Conservation (phyloP, 53 echinoderm and acorn worm species). For the Mesocentrotus franciscanus region DNA sequence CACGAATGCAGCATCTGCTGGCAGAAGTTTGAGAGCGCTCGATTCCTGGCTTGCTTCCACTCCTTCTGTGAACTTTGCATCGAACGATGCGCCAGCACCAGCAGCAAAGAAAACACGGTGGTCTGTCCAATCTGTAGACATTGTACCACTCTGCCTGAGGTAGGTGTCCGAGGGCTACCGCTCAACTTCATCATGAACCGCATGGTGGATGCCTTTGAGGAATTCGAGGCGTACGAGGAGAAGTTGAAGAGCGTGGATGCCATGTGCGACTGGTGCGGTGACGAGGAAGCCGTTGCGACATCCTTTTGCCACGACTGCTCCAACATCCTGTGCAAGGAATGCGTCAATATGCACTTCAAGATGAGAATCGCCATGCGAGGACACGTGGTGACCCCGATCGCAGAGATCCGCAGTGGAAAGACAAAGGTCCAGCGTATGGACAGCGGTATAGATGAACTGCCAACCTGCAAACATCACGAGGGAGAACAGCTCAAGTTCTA, state of each 20-base stretch:
- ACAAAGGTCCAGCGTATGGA: conserved; percentile 44
- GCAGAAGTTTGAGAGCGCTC: conserved; percentile 66
- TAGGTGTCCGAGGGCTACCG: conserved; percentile 50
- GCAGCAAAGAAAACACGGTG: conserved; percentile 47
- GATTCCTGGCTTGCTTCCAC: conserved; percentile 62
- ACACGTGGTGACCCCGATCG: conserved; percentile 49
- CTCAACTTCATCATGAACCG: conserved; percentile 64
- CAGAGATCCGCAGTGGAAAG: conserved; percentile 59
- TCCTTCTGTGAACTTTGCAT: conserved; percentile 57
- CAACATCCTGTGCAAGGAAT: conserved; percentile 41
- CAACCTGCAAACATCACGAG: conserved; percentile 46
- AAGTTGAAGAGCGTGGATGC: conserved; percentile 50
- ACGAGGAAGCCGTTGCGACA: conserved; percentile 53
- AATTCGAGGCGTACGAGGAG: conserved; percentile 61
- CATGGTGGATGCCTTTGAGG: conserved; percentile 66
- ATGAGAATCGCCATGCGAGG: conserved; percentile 64
- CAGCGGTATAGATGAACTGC: conserved; percentile 35
- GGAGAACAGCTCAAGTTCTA: conserved; percentile 49
- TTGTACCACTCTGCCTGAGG: conserved; percentile 51
- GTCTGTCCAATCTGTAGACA: conserved; percentile 56
- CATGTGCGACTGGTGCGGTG: conserved; percentile 61
- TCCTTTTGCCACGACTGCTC: conserved; percentile 57
- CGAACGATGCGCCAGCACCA: conserved; percentile 58
- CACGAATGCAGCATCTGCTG: conserved; percentile 66
- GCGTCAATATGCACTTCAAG: conserved; percentile 56